phyloP scores from a whole-genome alignment of 30 jellyfish, hydroid and myxozoan genomes.

The Aurelia sp. region DNA sequence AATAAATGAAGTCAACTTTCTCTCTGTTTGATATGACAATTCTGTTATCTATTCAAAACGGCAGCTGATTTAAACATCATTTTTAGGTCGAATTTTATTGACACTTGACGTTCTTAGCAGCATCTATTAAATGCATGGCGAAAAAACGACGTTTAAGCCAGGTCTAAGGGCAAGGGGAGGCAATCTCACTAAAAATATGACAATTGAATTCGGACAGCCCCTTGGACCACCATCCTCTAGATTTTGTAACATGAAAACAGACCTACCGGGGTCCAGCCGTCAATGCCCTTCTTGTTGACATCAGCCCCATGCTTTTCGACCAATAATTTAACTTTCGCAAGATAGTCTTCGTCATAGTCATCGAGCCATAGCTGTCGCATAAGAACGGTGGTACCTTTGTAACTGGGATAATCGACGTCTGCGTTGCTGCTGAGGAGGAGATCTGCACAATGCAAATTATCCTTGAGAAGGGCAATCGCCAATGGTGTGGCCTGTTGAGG shows the following conservation, averaged over 20 bases:
- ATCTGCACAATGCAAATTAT: constrained; percentile 64
- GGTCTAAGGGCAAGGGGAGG: no score
- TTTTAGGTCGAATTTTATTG: no score
- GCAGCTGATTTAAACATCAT: no score
- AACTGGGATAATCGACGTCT: constrained; percentile 72
- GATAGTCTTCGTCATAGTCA: constrained; percentile 27
- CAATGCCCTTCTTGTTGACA: constrained; percentile 32
- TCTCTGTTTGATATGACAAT: no score
- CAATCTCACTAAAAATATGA: neutral
- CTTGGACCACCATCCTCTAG: no score
- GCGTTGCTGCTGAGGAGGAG: constrained; percentile 55
- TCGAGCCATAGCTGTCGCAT: constrained; percentile 42
- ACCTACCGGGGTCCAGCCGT: constrained; percentile 69
- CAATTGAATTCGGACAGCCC: no score
- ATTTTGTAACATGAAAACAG: no score
- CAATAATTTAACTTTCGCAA: constrained; percentile 38
- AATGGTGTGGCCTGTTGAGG: constrained; percentile 73
- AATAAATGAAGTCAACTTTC: no score
- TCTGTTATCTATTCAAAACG: no score
- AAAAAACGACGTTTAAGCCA: no score
- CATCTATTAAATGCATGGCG: no score
- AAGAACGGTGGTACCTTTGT: constrained; percentile 62
- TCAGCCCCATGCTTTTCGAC: constrained; percentile 58
- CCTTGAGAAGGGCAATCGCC: constrained; percentile 71
- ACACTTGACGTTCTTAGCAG: no score